Conservation (phyloP, 2,888 invertebrate genomes). For the Eupithecia tripunctaria region DNA sequence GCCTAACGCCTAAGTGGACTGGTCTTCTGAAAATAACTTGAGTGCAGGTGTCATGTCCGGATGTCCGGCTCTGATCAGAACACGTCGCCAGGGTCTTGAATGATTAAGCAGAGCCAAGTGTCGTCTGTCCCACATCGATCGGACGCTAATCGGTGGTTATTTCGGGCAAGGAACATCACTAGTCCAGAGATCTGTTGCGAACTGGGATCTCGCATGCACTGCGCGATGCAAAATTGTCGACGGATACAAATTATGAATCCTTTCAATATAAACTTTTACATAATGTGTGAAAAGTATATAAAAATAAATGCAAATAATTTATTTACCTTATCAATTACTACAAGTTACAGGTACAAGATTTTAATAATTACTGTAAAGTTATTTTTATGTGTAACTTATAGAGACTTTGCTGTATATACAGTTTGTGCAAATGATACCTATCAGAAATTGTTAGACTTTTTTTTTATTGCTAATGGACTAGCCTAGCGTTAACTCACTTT, state of each 20-base stretch:
- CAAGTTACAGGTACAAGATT: too few relatives aligned
- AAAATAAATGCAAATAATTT: too few relatives aligned
- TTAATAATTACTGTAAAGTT: too few relatives aligned
- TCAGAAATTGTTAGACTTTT: neutral
- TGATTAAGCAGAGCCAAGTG: conserved; percentile 4
- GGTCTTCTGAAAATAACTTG: neutral
- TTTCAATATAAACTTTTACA: too few relatives aligned
- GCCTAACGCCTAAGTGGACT: neutral
- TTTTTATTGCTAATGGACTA: too few relatives aligned
- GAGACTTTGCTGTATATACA: too few relatives aligned
- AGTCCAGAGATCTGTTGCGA: neutral
- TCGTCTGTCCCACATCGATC: neutral
- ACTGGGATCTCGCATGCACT: neutral
- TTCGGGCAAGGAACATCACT: neutral
- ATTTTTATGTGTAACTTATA: too few relatives aligned
- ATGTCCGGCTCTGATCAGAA: neutral
- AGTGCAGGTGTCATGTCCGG: conserved; percentile 1
- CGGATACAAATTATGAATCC: too few relatives aligned
- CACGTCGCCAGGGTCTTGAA: conserved; percentile 1
- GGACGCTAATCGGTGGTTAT: conserved; percentile 1
- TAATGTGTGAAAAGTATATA: too few relatives aligned
- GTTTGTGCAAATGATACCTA: too few relatives aligned
- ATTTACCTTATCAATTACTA: too few relatives aligned
- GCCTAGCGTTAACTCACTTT: too few relatives aligned
- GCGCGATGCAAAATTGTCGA: neutral